Conservation (phyloP, 2,797 vertebrate genomes). For the Parauchenoglanis punctatus region DNA sequence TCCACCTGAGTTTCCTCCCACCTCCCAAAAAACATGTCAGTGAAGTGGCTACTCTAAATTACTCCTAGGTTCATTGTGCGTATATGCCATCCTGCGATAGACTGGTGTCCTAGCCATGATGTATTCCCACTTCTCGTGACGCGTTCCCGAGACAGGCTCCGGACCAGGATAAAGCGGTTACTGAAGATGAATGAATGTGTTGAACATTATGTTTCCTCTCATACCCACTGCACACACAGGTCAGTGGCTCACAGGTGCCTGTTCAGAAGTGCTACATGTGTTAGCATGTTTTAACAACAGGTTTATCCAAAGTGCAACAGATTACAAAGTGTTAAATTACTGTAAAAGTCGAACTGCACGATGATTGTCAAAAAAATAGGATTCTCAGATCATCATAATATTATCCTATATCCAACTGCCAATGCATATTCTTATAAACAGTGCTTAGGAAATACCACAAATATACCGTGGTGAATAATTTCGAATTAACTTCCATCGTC, state of each 20-base stretch:
- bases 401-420: background rate
- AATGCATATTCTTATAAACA: background rate
- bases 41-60: background rate
- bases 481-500: background rate
- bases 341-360: background rate
- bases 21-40: background rate
- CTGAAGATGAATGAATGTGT: background rate
- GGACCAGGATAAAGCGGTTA: background rate
- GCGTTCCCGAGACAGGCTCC: background rate
- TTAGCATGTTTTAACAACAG: constrained; percentile 16
- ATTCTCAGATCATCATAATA: background rate
- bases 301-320: constrained; percentile 25
- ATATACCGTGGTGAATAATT: background rate
- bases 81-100: background rate
- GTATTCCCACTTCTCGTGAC: background rate
- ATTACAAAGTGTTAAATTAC: constrained; percentile 23
- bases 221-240: background rate
- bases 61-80: background rate
- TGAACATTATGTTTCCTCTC: background rate
- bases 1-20: no score
- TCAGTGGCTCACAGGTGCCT: background rate
- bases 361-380: constrained; percentile 1
- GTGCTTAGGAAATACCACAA: background rate
- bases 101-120: background rate
- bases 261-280: background rate